Conservation (phyloP, 2,113 vertebrate species). For the Lonchura striata region DNA sequence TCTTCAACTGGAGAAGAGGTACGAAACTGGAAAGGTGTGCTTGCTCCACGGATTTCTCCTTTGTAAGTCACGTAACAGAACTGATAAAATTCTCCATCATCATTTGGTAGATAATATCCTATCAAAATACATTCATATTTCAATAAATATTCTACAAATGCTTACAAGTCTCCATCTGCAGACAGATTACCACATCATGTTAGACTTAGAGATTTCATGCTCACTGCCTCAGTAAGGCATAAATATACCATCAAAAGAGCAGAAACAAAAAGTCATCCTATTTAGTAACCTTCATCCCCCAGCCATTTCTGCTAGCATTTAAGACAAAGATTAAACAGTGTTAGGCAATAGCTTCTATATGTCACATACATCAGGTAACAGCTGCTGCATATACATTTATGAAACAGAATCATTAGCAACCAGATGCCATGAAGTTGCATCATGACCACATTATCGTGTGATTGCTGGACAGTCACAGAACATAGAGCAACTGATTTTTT, state of each 20-base stretch:
- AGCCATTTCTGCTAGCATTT: background rate
- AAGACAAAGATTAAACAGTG: background rate
- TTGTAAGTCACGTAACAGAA: constrained; percentile 98
- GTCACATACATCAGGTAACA: background rate
- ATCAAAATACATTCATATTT: constrained; percentile 7
- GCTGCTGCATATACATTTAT: background rate
- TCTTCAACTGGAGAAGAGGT: constrained; percentile 91
- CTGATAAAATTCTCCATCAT: constrained; percentile 98
- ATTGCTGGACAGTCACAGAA: background rate
- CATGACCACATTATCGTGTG: background rate
- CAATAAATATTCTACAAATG: background rate
- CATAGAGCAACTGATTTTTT: background rate
- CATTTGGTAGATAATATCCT: constrained; percentile 97
- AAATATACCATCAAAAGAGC: background rate
- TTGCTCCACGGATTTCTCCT: constrained; percentile 97
- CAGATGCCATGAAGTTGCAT: background rate
- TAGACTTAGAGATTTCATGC: background rate
- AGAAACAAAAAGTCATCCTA: background rate
- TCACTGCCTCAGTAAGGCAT: background rate
- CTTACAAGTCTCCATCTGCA: background rate
- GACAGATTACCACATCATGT: background rate
- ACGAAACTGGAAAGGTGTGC: constrained; percentile 97
- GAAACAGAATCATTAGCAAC: background rate
- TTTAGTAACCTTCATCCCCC: background rate
- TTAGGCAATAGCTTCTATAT: background rate